Percentiles rank a stretch among this genome's conserved stretches.
Conservation (phyloP, 2,113 vertebrate species). For the Triplophysa tibetana region DNA sequence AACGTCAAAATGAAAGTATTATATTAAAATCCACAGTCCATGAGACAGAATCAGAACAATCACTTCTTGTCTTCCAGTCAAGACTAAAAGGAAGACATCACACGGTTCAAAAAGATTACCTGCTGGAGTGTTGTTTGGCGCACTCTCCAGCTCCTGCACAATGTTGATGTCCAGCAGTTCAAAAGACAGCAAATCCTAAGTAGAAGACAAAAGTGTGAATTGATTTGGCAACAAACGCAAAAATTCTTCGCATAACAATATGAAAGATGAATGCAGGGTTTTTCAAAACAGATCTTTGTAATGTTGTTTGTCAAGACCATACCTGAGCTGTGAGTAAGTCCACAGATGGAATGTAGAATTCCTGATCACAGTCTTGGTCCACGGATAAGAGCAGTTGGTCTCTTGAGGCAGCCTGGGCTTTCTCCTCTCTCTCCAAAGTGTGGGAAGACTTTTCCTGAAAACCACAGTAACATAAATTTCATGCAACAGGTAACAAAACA, state of each 20-base stretch:
- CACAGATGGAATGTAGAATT: constrained; percentile 92
- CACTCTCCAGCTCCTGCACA: constrained; percentile 94
- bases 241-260: neutral
- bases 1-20: neutral
- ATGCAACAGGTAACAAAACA: neutral
- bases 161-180: constrained; percentile 97
- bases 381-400: constrained; percentile 65
- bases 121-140: constrained; percentile 90
- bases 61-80: too few relatives aligned
- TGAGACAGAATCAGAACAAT: neutral
- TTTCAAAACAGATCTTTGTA: neutral
- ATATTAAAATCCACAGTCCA: neutral
- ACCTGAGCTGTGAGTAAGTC: constrained; percentile 98
- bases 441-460: constrained; percentile 68
- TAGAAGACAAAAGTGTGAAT: neutral
- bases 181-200: constrained; percentile 93
- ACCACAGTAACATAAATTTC: neutral
- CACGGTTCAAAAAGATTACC: constrained; percentile 71
- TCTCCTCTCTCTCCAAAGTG: constrained; percentile 60
- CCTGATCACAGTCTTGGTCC: constrained; percentile 74
- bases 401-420: constrained; percentile 48
- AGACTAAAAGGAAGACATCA: neutral
- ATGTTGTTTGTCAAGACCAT: neutral
- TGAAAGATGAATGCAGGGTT: neutral
- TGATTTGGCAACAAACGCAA: neutral